Conservation (phyloP, 2,113 vertebrate species). For the Lanius ludovicianus region DNA sequence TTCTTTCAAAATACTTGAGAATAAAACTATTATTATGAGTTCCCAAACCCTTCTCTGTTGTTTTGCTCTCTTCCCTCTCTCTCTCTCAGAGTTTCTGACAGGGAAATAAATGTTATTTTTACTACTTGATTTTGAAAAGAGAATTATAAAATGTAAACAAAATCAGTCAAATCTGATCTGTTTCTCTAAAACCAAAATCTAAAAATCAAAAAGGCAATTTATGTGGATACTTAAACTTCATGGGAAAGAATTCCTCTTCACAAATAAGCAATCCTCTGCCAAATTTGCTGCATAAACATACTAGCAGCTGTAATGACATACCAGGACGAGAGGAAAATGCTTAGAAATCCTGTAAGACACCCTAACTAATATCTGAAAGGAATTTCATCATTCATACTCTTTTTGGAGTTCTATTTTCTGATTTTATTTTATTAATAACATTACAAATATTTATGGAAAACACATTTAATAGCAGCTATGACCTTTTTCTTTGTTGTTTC, state of each 20-base stretch:
- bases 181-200: neutral
- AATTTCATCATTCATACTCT: neutral
- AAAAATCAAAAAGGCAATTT: neutral
- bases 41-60: neutral
- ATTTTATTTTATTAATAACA: neutral
- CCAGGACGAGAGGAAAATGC: neutral
- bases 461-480: neutral
- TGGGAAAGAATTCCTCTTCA: neutral
- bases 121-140: neutral
- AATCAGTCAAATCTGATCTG: neutral
- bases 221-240: neutral
- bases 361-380: neutral
- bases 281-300: neutral
- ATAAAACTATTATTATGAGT: neutral
- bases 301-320: neutral
- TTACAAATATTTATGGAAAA: neutral
- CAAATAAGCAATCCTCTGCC: neutral
- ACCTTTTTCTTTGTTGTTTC: neutral
- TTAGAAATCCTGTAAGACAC: neutral
- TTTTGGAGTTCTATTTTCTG: neutral
- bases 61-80: neutral
- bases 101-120: neutral
- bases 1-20: constrained; percentile 34
- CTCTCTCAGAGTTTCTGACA: neutral
- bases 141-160: neutral